phyloP scores from a whole-genome alignment of 2,113 vertebrate genomes.

The Oreochromis aureus region DNA sequence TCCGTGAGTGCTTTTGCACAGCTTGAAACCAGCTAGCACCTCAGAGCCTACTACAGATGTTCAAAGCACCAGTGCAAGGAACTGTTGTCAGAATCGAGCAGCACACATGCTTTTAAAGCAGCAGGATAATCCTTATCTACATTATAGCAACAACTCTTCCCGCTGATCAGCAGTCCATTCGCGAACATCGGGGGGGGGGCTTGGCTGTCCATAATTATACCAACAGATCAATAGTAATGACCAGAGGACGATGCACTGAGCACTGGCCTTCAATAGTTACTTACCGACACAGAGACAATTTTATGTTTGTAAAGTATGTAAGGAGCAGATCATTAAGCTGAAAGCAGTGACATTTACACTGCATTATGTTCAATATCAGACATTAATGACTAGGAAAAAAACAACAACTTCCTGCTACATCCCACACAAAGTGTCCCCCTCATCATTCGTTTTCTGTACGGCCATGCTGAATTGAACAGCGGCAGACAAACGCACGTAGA shows the following conservation, averaged over 20 bases:
- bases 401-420: background rate
- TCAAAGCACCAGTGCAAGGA: background rate
- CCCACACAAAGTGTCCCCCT: background rate
- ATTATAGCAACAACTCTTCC: background rate
- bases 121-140: background rate
- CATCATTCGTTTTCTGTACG: background rate
- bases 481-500: background rate
- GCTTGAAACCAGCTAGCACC: background rate
- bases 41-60: background rate
- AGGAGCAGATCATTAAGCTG: background rate
- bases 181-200: background rate
- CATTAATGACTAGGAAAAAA: background rate
- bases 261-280: background rate
- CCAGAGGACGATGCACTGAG: background rate
- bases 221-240: constrained; percentile 36
- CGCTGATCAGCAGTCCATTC: constrained; percentile 13
- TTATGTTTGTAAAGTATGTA: background rate
- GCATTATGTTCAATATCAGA: background rate
- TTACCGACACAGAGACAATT: background rate
- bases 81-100: background rate
- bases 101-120: background rate
- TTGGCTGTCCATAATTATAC: background rate
- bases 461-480: background rate
- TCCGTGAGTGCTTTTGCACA: background rate
- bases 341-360: background rate